Evolutionary conservation across 2,113 vertebrate genomes (phyloP), one percentile per base, ranked within the genome.

Genomic region (Nothobranchius kuhntae): DNA sequence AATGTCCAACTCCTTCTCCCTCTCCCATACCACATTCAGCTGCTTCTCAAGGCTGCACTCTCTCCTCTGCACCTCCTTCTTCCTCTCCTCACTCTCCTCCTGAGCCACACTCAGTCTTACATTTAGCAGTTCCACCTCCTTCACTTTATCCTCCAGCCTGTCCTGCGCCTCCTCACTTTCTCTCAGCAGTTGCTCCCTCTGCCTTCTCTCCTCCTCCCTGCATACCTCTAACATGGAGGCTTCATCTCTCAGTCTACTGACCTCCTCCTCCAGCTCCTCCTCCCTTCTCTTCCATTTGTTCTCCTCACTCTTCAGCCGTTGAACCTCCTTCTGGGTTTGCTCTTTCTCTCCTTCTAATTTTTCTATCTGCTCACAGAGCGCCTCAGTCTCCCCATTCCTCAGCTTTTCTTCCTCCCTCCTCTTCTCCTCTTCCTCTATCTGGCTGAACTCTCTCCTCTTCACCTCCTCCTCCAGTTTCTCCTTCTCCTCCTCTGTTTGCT

Each of bases 41-140:
- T 91, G 90, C 48, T 45, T 63, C 62, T 91, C 82, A 53, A 91
- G 54, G 47, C 71, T 78, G 15, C 45, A 53, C 57, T 87, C 73
- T 56, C 50, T 74, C 38, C 69, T 61, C 50, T 71, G 11, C 56
- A 62, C 65, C 70, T 81, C 85, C 50, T 73, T 77, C 47, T 71
- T 77, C 36, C 50, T 2, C 13, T 87, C 76, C 36, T 86, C 61
- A 0, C 26, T 75, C 70, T 85, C 76, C 73, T 86, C 77, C 64
- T 66, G 83, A 2, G 80, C 78, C 7, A 85, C 74, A 0, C 50
- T 84, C 17, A 87, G 48, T 38, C 57, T 44, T 21, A 73, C 55
- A 12, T 11, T 78, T 52, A 89, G 74, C 36, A 80, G 62, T 46
- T 80, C 69, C 44, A 81, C 17, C 70, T 91, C 80, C 6, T 21